Percentiles rank a stretch among this genome's conserved stretches.
Conservation (phyloP, 37 sponge, comb jelly and placozoan genomes). For the Lycopodina hypogea region DNA sequence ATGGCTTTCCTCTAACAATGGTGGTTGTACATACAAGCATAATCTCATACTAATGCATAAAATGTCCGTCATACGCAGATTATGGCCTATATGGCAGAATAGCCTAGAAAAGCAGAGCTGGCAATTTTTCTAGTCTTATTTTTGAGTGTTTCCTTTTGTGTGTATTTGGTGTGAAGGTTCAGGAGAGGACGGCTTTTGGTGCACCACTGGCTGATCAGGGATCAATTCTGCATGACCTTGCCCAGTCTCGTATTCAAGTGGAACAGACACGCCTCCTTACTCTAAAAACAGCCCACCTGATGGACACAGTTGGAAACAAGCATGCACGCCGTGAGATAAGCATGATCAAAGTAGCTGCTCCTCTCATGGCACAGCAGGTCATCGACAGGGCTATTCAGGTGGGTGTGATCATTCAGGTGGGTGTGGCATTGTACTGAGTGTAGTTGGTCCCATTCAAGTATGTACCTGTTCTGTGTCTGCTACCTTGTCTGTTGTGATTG, state of each 20-base stretch:
- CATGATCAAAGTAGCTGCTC: slow-evolving; percentile 88
- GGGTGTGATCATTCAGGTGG: background rate
- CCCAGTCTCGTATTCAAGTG: slow-evolving; percentile 74
- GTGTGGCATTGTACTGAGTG: background rate
- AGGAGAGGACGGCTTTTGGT: slow-evolving; percentile 73
- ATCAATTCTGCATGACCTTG: slow-evolving; percentile 58
- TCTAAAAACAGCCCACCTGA: slow-evolving; percentile 79
- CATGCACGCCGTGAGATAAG: slow-evolving; percentile 74
- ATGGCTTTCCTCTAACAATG: too few species aligned
- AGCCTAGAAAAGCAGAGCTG: too few species aligned
- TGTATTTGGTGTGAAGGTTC: too few species aligned
- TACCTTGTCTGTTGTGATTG: background rate
- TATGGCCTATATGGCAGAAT: too few species aligned
- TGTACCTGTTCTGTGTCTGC: too few species aligned
- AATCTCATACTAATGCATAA: too few species aligned
- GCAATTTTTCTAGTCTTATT: too few species aligned
- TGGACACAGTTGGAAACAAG: slow-evolving; percentile 82
- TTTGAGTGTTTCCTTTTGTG: too few species aligned
- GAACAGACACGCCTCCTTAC: slow-evolving; percentile 85
- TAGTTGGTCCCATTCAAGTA: too few species aligned
- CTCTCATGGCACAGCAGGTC: slow-evolving; percentile 72
- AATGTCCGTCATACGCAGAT: too few species aligned
- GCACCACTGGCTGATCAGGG: slow-evolving; percentile 57
- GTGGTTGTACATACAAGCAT: too few species aligned
- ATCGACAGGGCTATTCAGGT: slow-evolving; percentile 89